A percentile compares a stretch with the other conserved stretches of the same genome.
Evolutionary conservation across 1,140 invertebrate species (phyloP).

Genomic region (Aphelinus certus): DNA sequence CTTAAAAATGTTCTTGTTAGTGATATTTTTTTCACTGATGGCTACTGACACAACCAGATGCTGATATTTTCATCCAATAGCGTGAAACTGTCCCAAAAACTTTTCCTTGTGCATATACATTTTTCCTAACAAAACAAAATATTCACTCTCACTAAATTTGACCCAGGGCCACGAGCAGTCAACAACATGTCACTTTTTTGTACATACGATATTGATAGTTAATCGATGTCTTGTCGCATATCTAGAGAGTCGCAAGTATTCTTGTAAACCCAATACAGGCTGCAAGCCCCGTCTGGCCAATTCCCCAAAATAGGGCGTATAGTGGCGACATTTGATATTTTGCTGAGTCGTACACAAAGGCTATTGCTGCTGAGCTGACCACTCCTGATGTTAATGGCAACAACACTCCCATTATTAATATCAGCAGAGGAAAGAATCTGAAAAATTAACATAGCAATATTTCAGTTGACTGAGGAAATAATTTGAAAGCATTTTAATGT

Average conservation of each 20-base stretch:
- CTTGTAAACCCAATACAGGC: constrained; percentile 90
- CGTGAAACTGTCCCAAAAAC: no score
- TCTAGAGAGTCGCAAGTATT: constrained; percentile 88
- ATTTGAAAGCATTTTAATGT: constrained; percentile 2
- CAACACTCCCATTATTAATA: constrained; percentile 88
- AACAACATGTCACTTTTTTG: no score
- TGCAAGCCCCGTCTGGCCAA: constrained; percentile 89
- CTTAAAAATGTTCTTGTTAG: no score
- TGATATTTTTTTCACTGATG: no score
- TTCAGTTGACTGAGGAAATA: background rate
- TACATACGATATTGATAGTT: no score
- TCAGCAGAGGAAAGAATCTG: constrained; percentile 86
- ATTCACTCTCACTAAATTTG: no score
- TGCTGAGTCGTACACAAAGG: constrained; percentile 91
- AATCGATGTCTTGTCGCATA: no score
- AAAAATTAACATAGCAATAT: constrained; percentile 33
- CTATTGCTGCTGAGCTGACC: constrained; percentile 90
- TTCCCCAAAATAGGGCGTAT: constrained; percentile 92
- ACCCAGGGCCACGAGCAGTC: no score
- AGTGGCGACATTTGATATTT: constrained; percentile 87
- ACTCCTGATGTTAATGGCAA: constrained; percentile 87
- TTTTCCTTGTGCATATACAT: no score
- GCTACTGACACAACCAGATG: no score
- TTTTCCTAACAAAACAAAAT: no score
- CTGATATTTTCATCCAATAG: no score